A percentile compares a stretch with the other conserved stretches of the same genome.
Conservation (phyloP, 2,888 invertebrate genomes). For the Chrysomela aeneicollis region DNA sequence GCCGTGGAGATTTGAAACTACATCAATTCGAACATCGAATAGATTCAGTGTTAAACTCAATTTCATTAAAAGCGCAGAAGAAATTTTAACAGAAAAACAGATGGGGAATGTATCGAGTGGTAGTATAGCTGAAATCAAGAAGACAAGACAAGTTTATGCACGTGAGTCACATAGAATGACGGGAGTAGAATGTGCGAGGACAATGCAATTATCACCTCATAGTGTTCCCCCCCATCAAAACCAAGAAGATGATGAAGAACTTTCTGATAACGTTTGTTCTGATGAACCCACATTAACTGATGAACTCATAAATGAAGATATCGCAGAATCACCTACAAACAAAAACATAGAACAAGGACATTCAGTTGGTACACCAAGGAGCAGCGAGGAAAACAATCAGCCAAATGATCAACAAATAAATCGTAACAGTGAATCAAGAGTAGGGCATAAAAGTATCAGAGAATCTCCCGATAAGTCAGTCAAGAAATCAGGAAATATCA, state of each 20-base stretch:
- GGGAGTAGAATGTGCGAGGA: neutral
- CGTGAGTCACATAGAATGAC: neutral
- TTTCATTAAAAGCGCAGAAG: neutral
- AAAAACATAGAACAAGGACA: neutral
- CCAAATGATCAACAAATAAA: neutral
- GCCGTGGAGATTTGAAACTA: conserved; percentile 6
- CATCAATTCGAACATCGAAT: neutral
- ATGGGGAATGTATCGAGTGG: neutral
- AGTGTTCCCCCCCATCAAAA: neutral
- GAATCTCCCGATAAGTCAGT: no score
- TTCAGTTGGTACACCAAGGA: neutral
- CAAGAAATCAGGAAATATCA: no score
- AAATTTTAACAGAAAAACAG: conserved; percentile 1
- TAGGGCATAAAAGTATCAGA: no score
- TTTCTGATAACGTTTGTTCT: neutral
- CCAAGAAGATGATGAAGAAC: neutral
- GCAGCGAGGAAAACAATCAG: neutral
- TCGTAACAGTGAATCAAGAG: no score
- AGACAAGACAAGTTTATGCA: neutral
- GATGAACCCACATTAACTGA: neutral
- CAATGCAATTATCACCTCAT: neutral
- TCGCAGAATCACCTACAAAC: neutral
- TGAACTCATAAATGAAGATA: neutral
- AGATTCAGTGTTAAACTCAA: conserved; percentile 12
- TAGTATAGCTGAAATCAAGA: neutral